phyloP scores from a whole-genome alignment of 2,113 vertebrate species.

The Diglossa brunneiventris region DNA sequence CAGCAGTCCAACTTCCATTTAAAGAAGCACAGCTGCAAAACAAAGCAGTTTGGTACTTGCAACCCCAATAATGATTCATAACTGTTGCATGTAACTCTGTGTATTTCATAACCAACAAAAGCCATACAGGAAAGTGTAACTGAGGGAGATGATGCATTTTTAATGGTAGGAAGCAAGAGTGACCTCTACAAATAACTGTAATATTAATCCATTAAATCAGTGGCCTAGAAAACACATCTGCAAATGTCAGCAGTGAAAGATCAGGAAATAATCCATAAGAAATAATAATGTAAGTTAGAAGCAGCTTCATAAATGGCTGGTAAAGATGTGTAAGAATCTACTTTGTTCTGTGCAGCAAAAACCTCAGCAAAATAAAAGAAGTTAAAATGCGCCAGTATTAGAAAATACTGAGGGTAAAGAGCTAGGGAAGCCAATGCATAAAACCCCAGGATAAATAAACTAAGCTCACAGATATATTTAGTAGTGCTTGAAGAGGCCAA shows the following conservation, averaged over 20 bases:
- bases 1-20: background rate
- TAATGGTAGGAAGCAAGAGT: background rate
- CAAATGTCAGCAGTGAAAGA: background rate
- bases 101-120: background rate
- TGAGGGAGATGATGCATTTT: background rate
- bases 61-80: background rate
- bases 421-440: background rate
- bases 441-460: background rate
- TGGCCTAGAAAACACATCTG: background rate
- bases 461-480: background rate
- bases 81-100: background rate
- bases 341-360: background rate
- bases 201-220: background rate
- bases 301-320: background rate
- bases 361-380: background rate
- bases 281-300: background rate
- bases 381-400: background rate
- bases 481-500: background rate
- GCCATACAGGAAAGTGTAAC: background rate
- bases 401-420: background rate
- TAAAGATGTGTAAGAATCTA: background rate
- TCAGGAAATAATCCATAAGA: background rate
- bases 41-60: background rate
- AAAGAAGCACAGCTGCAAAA: background rate
- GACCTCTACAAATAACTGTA: background rate